Base-by-base conservation (phyloP, 2,113 vertebrate genomes). In the Xyrauchen texanus region DNA sequence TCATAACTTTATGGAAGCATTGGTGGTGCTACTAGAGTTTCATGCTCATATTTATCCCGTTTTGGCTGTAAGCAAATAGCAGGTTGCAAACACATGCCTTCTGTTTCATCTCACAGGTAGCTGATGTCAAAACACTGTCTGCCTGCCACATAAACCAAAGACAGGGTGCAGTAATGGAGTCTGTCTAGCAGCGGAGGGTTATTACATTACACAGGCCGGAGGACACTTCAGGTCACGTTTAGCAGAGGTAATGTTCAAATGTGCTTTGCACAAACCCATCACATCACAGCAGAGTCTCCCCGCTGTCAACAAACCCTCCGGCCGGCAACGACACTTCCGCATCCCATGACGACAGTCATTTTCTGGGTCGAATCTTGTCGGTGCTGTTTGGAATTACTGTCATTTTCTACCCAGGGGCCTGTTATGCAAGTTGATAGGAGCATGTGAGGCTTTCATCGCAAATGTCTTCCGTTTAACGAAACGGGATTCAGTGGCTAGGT, bases 401-500 rank as follows among this genome's bases (percentile, higher is more conserved):
- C 77, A 82, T 90, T 86, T 90, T 57, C 73, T 69, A 34, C 84
- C 51, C 78, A 5, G 46, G 82, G 87, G 34, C 47, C 16, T 85
- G 79, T 55, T 77, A 58, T 55, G 67, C 4, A 8, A n/a, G 63
- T 78, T 88, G 86, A 88, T 63, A 42, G 76, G 86, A 81, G 84
- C 77, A 15, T 4, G 77, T 86, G 85, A 61, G 44, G 85, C 88
- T 84, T 86, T 90, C 76, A 70, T 88, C 79, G 69, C 21, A 34
- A 34, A 34, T 3, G 21, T 34, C 21, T 34, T 34, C 21, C 82
- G 65, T 61, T 81, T 55, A 58, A 47, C 62, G 7, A 44, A 83
- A 52, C 8, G 47, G 8, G 60, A 76, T 76, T 60, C 76, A 58
- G 51, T 8, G 55, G 55, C n/a, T 69, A 52, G 12, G 68, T 77